phyloP scores from a whole-genome alignment of 1,140 invertebrate species.

The Drosophila carrolli region DNA sequence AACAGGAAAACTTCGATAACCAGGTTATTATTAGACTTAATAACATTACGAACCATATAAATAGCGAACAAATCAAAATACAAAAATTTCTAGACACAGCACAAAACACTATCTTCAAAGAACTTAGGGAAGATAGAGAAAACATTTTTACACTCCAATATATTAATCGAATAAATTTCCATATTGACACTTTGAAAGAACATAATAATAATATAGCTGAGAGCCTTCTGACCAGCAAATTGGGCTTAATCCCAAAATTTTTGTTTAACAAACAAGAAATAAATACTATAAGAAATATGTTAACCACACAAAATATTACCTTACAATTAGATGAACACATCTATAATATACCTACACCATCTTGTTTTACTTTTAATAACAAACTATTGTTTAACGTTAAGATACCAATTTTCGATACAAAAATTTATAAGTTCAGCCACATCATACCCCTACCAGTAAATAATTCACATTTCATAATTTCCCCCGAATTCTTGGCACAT shows the following conservation, averaged over 20 bases:
- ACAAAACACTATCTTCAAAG: conserved; percentile 18
- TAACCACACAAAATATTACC: not conserved
- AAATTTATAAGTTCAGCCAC: conserved; percentile 10
- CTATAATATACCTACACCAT: conserved; percentile 7
- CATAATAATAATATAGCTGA: conserved; percentile 19
- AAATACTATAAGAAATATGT: conserved; percentile 7
- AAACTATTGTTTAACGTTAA: conserved; percentile 22
- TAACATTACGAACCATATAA: conserved; percentile 2
- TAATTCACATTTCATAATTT: conserved; percentile 10
- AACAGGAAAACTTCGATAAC: conserved; percentile 2
- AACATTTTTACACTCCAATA: conserved; percentile 11
- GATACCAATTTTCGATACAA: conserved; percentile 12
- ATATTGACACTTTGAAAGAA: conserved; percentile 3
- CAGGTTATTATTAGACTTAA: conserved; percentile 1
- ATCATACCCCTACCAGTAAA: conserved; percentile 1
- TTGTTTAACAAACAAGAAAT: conserved; percentile 10
- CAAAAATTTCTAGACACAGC: not conserved
- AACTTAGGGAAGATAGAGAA: conserved; percentile 8
- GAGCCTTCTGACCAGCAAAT: conserved; percentile 17
- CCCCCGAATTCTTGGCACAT: conserved; percentile 3
- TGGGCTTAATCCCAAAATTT: conserved; percentile 13
- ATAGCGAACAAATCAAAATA: conserved; percentile 1
- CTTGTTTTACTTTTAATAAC: conserved; percentile 8
- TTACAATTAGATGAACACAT: conserved; percentile 4
- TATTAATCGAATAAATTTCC: conserved; percentile 3